Base-by-base conservation (phyloP, 2,113 vertebrate species). In the Apeltes quadracus region DNA sequence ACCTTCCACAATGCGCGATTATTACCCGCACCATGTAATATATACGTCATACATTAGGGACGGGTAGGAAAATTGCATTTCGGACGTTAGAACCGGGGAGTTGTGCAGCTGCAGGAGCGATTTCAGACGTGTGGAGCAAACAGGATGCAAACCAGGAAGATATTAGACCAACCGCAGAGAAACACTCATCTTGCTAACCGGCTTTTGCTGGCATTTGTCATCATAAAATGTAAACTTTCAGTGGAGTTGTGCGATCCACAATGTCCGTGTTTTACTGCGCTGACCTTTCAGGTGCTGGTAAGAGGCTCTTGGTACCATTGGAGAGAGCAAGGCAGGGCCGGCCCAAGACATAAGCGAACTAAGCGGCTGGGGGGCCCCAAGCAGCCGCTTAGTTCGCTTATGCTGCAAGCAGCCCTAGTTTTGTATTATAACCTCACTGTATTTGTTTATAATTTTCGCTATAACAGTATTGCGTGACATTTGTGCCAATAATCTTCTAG, bases 1-100 rank as follows among this genome's bases (percentile, higher is more conserved):
- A 91, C 88, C 89, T 89, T 89, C 74, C 50, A 88, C 84, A 86
- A 90, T 84, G 69, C 82, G 76, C 72, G 69, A 69, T 82, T 85
- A 79, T 76, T 50, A 82, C 64, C 72, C 53, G 36, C 68, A 80
- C 70, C 81, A 72, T 84, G 85, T 85, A 89, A 89, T 79, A 76
- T 84, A 86, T 86, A 83, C 81, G 59, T 75, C 23, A 68, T 71
- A 75, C 59, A 61, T 83, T 41, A 57, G 54, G 68, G 54, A 32
- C 46, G 34, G 53, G 25, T 10, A 44, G 18, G 39, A 54, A 69
- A 51, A 69, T 25, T 53, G 39, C 36, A 18, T 32, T 43, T 43
- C 39, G 20, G 50, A 27, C 62, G 46, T 44, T 50, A 16, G 59
- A 55, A 12, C 4, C 36, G 18, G 8, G 22, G 22, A 36, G 23